Conservation (phyloP, 2,113 vertebrate genomes). For the Alaudala cheleensis region DNA sequence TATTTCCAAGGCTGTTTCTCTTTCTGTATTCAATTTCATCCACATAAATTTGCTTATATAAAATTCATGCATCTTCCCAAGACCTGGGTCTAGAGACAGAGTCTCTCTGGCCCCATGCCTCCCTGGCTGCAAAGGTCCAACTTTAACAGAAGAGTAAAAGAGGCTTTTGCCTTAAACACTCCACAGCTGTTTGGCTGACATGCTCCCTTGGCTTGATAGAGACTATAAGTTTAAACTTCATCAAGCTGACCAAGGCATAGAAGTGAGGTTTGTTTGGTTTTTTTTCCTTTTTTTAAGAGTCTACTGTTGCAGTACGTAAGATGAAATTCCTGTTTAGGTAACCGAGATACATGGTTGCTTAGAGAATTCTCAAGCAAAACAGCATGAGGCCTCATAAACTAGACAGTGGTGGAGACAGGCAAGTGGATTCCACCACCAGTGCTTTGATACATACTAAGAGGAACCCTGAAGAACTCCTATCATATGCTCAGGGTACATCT, state of each 20-base stretch:
- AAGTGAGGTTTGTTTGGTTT: neutral
- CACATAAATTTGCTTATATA: neutral
- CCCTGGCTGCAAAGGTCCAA: neutral
- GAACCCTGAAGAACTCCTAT: neutral
- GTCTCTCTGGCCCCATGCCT: neutral
- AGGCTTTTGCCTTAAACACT: neutral
- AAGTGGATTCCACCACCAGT: neutral
- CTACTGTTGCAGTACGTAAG: neutral
- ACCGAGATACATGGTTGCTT: neutral
- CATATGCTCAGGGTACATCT: fast-evolving
- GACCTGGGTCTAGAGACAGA: neutral
- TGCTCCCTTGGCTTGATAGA: neutral
- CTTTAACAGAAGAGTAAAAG: neutral
- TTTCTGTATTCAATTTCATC: neutral
- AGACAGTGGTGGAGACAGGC: neutral
- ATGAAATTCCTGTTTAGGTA: neutral
- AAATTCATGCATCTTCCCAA: neutral
- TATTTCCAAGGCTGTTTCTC: neutral
- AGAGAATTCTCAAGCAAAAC: neutral
- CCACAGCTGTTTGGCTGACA: neutral
- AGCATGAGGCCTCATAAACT: neutral
- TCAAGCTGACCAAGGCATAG: neutral
- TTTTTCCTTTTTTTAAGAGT: neutral
- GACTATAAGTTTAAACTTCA: neutral
- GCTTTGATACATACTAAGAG: neutral